These are phyloP conservation scores for Philopotamus ludificatus DNA, from an alignment of 1,140 invertebrate species.

Conservation along the genomic window DNA sequence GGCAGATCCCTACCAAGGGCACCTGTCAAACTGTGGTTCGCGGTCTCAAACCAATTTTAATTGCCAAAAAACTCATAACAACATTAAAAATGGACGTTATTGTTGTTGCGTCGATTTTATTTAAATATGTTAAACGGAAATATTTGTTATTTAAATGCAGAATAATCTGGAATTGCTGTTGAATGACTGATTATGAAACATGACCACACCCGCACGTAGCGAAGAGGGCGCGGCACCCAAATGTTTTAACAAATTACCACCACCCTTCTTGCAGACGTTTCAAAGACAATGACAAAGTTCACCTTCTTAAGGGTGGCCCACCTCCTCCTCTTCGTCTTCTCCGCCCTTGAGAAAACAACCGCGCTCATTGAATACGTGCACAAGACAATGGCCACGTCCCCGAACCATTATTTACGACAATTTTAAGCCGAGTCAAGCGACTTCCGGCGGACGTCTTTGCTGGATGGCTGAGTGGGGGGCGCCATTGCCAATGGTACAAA, in stretches of 20 bases:
- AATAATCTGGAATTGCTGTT: too few relatives aligned
- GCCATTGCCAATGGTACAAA: background rate
- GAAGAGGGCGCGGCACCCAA: constrained; percentile 33
- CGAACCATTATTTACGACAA: too few relatives aligned
- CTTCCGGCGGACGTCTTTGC: too few relatives aligned
- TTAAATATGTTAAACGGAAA: background rate
- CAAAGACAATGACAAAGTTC: constrained; percentile 43
- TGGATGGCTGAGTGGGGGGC: background rate
- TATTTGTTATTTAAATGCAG: too few relatives aligned
- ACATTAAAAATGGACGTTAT: too few relatives aligned
- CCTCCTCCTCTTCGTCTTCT: constrained; percentile 14
- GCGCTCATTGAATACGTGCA: constrained; percentile 25
- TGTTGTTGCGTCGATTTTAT: too few relatives aligned
- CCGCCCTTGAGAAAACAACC: constrained; percentile 31
- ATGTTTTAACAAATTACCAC: constrained; percentile 43
- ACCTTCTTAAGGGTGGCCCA: constrained; percentile 41
- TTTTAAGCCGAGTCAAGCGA: too few relatives aligned
- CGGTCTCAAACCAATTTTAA: background rate
- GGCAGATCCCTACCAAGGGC: background rate
- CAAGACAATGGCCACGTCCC: background rate
- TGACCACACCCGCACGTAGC: too few relatives aligned
- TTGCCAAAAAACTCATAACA: constrained; percentile 6
- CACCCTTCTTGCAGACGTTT: constrained; percentile 31
- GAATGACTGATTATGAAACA: too few relatives aligned
- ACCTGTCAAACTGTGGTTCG: constrained; percentile 3